These are phyloP conservation scores for Hipposideros larvatus DNA, from an alignment of 2,797 vertebrate species.

Conservation along the genomic window DNA sequence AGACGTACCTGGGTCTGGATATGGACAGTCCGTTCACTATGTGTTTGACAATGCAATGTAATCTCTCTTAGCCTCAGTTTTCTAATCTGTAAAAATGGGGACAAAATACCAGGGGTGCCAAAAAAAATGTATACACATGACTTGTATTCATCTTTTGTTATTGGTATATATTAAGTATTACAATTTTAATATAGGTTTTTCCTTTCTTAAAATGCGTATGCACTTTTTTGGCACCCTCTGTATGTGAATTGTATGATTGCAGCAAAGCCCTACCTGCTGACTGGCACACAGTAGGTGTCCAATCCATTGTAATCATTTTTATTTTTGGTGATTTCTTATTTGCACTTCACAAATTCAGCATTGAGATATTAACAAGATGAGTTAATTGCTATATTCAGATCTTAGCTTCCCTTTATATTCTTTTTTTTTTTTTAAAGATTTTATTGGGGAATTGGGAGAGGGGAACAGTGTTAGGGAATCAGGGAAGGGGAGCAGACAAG, in stretches of 20 bases:
- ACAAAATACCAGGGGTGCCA: background rate
- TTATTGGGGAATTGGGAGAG: no score
- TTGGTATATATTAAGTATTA: no score
- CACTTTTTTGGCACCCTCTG: no score
- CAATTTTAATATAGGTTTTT: no score
- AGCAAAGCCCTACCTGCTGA: background rate
- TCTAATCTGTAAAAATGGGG: background rate
- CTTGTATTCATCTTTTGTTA: no score
- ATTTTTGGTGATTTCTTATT: background rate
- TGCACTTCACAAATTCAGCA: background rate
- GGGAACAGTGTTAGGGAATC: no score
- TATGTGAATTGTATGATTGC: background rate
- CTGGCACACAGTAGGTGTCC: background rate
- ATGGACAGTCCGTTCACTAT: fast-evolving
- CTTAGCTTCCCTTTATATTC: background rate
- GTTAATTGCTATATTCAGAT: background rate
- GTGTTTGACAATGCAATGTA: background rate
- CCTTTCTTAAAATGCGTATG: no score
- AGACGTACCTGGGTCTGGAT: background rate
- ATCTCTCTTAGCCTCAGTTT: background rate
- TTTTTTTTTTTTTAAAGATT: no score
- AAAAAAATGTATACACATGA: no score
- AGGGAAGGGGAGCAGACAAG: no score
- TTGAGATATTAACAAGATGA: background rate
- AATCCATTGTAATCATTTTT: background rate